These are phyloP conservation scores for Connochaetes taurinus DNA, from an alignment of 2,113 vertebrate species.

Conservation along the genomic window DNA sequence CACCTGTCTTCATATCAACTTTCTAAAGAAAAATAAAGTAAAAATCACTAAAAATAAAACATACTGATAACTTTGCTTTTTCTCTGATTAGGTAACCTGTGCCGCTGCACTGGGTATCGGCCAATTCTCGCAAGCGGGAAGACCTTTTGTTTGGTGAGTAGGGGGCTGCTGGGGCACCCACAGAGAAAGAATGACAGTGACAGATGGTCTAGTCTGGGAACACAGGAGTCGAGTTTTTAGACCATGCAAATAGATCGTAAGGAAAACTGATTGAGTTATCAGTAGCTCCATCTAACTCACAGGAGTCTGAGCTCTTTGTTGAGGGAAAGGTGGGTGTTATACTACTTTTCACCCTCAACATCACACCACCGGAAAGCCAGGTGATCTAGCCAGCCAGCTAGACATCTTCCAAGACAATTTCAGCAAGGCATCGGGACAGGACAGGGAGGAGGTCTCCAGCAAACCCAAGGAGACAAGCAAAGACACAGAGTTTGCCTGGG, in stretches of 20 bases:
- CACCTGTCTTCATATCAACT: not conserved
- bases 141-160: constrained; percentile 85
- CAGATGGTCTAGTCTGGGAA: not conserved
- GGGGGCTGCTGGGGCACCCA: too few relatives aligned
- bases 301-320: not conserved
- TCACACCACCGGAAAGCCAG: not conserved
- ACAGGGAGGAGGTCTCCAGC: too few relatives aligned
- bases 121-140: constrained; percentile 85
- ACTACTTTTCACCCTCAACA: not conserved
- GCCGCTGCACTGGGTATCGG: constrained; percentile 89
- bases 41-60: not conserved
- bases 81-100: constrained; percentile 84
- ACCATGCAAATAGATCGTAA: not conserved
- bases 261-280: not conserved
- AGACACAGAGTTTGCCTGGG: not conserved
- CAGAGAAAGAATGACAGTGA: not conserved
- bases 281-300: not conserved
- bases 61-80: not conserved
- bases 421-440: not conserved
- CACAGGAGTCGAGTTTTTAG: not conserved
- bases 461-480: not conserved
- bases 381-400: not conserved
- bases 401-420: not conserved
- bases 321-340: not conserved
- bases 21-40: not conserved